phyloP scores from a whole-genome alignment of 2,888 invertebrate species.

The Drosophila hamatofila region DNA sequence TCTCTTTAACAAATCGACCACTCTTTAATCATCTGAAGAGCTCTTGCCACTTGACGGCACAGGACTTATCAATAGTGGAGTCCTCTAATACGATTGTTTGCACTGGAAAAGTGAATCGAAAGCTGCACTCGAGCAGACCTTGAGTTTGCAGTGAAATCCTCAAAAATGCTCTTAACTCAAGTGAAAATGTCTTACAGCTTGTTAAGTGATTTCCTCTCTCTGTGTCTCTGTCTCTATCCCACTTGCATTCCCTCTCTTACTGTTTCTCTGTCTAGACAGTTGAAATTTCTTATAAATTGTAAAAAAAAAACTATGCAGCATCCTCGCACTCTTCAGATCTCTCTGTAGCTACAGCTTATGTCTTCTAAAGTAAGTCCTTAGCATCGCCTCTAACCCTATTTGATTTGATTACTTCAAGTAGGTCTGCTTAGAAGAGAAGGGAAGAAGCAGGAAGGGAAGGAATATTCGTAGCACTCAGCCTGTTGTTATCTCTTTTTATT shows the following conservation, averaged over 20 bases:
- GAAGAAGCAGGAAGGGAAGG: too few relatives aligned
- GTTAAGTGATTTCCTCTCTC: background rate
- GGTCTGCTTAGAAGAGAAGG: background rate
- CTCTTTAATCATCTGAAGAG: slow-evolving; percentile 36
- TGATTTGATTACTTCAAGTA: background rate
- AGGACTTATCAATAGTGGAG: background rate
- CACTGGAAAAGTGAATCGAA: background rate
- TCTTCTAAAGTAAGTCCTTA: background rate
- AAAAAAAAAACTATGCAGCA: background rate
- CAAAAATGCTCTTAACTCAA: slow-evolving; percentile 1
- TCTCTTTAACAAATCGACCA: slow-evolving; percentile 7
- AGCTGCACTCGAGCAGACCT: background rate
- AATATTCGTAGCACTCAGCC: background rate
- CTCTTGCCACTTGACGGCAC: background rate
- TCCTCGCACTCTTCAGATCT: background rate
- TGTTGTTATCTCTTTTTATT: background rate
- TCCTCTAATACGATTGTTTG: background rate
- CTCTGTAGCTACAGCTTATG: background rate
- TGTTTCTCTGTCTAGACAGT: background rate
- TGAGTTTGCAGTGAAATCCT: background rate
- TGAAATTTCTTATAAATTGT: background rate
- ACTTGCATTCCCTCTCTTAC: background rate
- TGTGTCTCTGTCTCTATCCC: background rate
- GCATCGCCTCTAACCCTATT: background rate
- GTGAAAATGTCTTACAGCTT: slow-evolving; percentile 5